Evolutionary conservation across 2,797 vertebrate species (phyloP).

Genomic region (Mycteria americana): DNA sequence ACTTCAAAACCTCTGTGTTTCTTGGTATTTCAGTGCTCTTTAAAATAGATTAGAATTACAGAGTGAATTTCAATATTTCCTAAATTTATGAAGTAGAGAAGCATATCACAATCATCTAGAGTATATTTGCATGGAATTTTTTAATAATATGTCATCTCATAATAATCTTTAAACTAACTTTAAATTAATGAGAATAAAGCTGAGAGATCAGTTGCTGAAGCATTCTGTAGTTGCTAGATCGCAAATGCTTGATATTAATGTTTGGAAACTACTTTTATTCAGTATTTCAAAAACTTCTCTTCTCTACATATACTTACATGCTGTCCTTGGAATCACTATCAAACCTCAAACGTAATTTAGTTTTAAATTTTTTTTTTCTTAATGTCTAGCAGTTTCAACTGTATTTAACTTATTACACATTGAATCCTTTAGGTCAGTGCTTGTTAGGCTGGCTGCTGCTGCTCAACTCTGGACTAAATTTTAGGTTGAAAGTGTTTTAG

Average conservation of each 20-base stretch:
- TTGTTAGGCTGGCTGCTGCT: neutral
- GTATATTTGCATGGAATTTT: neutral
- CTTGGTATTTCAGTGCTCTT: neutral
- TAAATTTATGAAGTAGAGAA: neutral
- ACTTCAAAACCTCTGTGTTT: neutral
- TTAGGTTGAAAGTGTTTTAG: neutral
- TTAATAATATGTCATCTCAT: neutral
- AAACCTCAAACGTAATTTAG: neutral
- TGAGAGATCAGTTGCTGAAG: neutral
- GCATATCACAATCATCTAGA: neutral
- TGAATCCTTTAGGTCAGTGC: neutral
- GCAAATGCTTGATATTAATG: neutral
- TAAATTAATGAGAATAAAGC: neutral
- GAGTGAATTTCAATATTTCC: neutral
- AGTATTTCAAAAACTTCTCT: neutral
- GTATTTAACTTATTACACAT: neutral
- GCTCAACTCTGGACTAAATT: neutral
- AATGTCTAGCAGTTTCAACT: neutral
- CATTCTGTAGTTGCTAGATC: neutral
- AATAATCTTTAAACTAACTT: neutral
- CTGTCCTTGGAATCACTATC: neutral
- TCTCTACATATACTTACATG: neutral
- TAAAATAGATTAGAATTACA: neutral
- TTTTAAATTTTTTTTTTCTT: neutral
- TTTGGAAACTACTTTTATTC: neutral